These are phyloP conservation scores for Tenrec ecaudatus DNA, from an alignment of 2,113 vertebrate genomes.

Conservation along the genomic window DNA sequence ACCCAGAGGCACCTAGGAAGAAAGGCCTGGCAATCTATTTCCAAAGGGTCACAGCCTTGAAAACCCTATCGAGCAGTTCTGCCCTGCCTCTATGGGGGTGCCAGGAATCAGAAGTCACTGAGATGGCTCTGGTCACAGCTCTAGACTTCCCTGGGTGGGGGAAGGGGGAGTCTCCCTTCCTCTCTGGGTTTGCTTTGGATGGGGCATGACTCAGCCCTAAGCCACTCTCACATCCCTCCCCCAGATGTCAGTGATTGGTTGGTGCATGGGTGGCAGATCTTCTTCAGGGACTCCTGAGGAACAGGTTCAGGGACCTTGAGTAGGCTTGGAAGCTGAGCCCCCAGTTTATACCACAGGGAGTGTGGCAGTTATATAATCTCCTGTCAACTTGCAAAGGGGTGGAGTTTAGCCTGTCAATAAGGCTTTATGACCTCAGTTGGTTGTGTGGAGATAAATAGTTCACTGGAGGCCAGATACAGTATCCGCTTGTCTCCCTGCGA, in stretches of 20 bases:
- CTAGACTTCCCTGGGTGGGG: not conserved
- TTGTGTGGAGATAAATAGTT: too few relatives aligned
- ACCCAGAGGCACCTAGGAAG: not conserved
- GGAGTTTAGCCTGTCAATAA: too few relatives aligned
- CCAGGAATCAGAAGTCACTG: not conserved
- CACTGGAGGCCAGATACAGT: too few relatives aligned
- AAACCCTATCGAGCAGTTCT: too few relatives aligned
- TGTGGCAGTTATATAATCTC: not conserved
- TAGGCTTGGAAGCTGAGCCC: not conserved
- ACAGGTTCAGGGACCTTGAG: not conserved
- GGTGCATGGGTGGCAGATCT: not conserved
- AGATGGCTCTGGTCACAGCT: not conserved
- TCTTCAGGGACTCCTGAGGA: not conserved
- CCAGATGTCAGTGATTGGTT: not conserved
- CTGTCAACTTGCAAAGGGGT: too few relatives aligned
- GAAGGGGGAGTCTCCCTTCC: not conserved
- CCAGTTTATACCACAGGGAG: not conserved
- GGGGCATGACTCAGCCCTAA: not conserved
- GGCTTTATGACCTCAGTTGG: too few relatives aligned
- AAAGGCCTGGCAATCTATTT: too few relatives aligned
- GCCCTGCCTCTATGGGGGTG: not conserved
- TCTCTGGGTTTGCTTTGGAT: not conserved
- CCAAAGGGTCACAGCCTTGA: too few relatives aligned
- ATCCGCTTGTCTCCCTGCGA: too few relatives aligned
- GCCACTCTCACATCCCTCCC: not conserved